Conservation (phyloP, 2,113 vertebrate species). For the Myrmophylax atrothorax region DNA sequence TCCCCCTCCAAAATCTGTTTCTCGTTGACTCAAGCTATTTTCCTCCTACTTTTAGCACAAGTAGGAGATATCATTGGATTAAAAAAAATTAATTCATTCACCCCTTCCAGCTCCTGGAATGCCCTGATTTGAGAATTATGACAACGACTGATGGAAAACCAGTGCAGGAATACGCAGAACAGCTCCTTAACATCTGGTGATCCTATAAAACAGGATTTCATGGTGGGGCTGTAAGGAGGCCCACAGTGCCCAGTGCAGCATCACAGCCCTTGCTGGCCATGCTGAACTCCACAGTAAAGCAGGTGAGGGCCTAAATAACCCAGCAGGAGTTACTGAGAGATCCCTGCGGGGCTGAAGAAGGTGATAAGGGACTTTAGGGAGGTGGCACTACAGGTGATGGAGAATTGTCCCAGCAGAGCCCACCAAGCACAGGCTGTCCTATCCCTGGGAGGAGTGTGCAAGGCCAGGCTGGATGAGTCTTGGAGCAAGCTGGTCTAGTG, state of each 20-base stretch:
- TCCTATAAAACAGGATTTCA: not conserved
- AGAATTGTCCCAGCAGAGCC: not conserved
- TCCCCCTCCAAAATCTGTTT: not conserved
- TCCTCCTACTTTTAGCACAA: not conserved
- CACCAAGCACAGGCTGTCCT: not conserved
- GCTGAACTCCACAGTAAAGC: not conserved
- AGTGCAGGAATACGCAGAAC: not conserved
- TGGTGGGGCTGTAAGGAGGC: not conserved
- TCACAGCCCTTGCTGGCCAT: fast-evolving
- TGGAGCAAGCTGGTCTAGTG: not conserved
- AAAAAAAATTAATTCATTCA: not conserved
- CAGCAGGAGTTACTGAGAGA: not conserved
- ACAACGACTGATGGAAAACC: not conserved
- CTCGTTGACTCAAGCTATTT: not conserved
- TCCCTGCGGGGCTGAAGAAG: not conserved
- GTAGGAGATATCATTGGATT: not conserved
- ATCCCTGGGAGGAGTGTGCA: fast-evolving
- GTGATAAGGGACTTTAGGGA: not conserved
- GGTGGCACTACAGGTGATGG: fast-evolving
- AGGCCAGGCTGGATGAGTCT: fast-evolving
- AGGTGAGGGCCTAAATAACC: not conserved
- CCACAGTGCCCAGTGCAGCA: fast-evolving
- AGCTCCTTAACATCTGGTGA: not conserved
- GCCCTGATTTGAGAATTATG: not conserved
- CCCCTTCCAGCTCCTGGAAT: not conserved